These are phyloP conservation scores for Callipepla californica DNA, from an alignment of 2,113 vertebrate species.

Conservation along the genomic window DNA sequence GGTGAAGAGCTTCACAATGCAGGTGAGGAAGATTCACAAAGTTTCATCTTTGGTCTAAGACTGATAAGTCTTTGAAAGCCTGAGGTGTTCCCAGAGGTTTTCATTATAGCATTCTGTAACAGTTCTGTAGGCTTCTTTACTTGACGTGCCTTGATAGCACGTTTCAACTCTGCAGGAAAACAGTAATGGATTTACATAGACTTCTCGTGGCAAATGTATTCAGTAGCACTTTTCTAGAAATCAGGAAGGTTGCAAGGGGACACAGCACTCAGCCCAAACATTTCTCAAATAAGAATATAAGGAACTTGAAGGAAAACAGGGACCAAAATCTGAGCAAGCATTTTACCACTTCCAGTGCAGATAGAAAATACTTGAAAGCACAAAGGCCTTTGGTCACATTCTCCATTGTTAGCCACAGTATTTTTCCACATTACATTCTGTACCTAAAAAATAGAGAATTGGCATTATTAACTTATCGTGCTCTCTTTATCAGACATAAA, in stretches of 20 bases:
- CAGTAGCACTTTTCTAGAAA: neutral
- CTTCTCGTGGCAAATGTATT: neutral
- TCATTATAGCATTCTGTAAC: neutral
- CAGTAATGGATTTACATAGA: neutral
- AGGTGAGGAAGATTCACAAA: neutral
- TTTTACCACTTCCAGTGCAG: neutral
- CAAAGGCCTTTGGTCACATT: neutral
- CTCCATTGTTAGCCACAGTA: neutral
- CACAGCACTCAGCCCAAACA: neutral
- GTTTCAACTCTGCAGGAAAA: neutral
- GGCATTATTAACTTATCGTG: neutral
- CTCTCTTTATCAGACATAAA: neutral
- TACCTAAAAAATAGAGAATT: neutral
- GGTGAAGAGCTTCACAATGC: neutral
- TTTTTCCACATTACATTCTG: accelerated
- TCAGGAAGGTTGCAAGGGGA: neutral
- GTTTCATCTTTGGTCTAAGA: neutral
- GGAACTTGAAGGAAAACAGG: neutral
- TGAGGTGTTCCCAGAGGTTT: neutral
- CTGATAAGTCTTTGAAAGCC: neutral
- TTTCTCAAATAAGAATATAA: neutral
- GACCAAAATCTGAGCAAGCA: neutral
- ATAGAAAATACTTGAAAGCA: neutral
- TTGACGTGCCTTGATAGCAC: neutral
- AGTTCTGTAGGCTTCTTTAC: neutral